Percentiles rank a stretch among this genome's conserved stretches.
phyloP scores from a whole-genome alignment of 2,113 vertebrate genomes.

The Irena cyanogastra region DNA sequence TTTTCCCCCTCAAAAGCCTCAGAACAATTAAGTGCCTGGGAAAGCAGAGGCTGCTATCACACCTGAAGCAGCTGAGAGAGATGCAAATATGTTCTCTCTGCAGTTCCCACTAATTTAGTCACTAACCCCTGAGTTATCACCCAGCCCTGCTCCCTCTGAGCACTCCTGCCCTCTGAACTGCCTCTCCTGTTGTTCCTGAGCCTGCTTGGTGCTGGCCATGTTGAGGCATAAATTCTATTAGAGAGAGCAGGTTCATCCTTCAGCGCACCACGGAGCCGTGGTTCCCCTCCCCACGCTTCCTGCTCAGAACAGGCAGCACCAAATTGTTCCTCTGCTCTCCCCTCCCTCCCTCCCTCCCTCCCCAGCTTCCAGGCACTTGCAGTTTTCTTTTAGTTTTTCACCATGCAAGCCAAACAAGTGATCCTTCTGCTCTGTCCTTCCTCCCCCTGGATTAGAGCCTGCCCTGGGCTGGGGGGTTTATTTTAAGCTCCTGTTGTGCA shows the following conservation, averaged over 20 bases:
- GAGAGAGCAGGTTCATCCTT: not conserved
- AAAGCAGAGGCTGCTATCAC: conserved; percentile 47
- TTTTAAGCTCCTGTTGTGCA: not conserved
- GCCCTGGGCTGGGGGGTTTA: not conserved
- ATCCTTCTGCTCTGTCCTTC: not conserved
- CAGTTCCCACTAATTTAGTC: not conserved
- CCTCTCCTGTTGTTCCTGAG: not conserved
- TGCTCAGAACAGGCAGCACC: not conserved
- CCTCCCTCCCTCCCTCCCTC: not conserved
- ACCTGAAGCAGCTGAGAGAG: conserved; percentile 30
- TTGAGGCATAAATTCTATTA: conserved; percentile 39
- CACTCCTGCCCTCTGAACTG: not conserved
- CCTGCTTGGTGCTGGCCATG: not conserved
- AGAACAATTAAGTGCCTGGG: conserved; percentile 17
- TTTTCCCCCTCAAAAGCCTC: not conserved
- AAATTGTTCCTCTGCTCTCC: not conserved
- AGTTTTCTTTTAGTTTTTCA: not conserved
- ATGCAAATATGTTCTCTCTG: conserved; percentile 40
- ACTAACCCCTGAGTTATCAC: not conserved
- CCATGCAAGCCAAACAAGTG: not conserved
- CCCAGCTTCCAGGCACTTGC: not conserved
- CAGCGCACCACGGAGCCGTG: not conserved
- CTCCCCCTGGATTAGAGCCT: not conserved
- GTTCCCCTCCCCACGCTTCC: not conserved
- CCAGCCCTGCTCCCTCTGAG: not conserved